Conservation (phyloP, 2,797 vertebrate genomes). For the Chaetodon trifasciatus region DNA sequence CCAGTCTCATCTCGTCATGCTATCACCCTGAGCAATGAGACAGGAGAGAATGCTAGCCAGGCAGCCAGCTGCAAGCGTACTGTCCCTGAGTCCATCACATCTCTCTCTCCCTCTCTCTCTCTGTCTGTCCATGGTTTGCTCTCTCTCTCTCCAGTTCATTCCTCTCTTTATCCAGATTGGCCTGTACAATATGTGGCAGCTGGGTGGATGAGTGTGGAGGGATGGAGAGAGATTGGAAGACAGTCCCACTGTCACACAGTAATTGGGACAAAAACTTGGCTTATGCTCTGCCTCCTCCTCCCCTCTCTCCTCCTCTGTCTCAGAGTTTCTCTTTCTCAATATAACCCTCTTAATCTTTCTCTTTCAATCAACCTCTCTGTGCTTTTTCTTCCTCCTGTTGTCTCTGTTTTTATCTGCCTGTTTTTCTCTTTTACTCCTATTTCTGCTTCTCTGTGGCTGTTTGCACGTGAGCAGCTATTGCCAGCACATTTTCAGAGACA, state of each 20-base stretch:
- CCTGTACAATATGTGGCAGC: conserved; percentile 79
- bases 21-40: conserved; percentile 84
- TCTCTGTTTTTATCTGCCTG: conserved; percentile 31
- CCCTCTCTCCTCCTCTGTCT: conserved; percentile 36
- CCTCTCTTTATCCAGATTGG: conserved; percentile 76
- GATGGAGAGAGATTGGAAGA: conserved; percentile 77
- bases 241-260: conserved; percentile 80
- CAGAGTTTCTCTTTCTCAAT: conserved; percentile 53
- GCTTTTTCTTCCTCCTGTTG: conserved; percentile 23
- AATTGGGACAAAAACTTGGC: conserved; percentile 83
- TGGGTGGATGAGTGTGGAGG: conserved; percentile 75
- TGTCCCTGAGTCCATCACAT: conserved; percentile 77
- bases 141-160: conserved; percentile 69
- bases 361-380: conserved; percentile 48
- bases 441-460: conserved; percentile 14
- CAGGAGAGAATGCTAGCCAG: conserved; percentile 75
- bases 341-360: conserved; percentile 54
- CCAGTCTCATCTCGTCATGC: conserved; percentile 80
- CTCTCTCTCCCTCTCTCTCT: conserved; percentile 36
- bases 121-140: conserved; percentile 17
- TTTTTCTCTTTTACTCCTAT: conserved; percentile 31
- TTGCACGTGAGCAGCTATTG: conserved; percentile 22
- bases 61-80: conserved; percentile 74
- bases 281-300: conserved; percentile 61
- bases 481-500: conserved; percentile 15